These are phyloP conservation scores for Oncorhynchus gorbuscha DNA, from an alignment of 2,113 vertebrate species.

Conservation along the genomic window DNA sequence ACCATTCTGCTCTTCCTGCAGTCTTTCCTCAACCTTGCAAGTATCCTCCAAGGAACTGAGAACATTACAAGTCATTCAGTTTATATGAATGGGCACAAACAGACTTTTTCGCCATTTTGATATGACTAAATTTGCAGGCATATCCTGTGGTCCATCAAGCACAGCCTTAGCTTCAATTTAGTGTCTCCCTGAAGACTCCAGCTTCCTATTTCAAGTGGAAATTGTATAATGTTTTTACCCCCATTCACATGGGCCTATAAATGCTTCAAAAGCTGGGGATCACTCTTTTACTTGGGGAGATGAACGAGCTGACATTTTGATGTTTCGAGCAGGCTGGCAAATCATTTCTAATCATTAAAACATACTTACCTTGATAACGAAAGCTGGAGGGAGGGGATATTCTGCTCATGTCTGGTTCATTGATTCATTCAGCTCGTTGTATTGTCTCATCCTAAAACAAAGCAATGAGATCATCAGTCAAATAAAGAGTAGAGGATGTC, in stretches of 20 bases:
- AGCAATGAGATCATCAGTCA: conserved; percentile 29
- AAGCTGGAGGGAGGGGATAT: conserved; percentile 15
- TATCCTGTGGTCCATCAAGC: conserved; percentile 94
- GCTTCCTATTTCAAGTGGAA: conserved; percentile 89
- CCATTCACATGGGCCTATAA: conserved; percentile 53
- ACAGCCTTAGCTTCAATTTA: conserved; percentile 99
- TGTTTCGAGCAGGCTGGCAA: conserved; percentile 76
- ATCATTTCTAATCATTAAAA: conserved; percentile 66
- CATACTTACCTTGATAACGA: conserved; percentile 21
- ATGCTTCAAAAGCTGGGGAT: conserved; percentile 65
- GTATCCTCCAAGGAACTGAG: conserved; percentile 83
- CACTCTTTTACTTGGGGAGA: conserved; percentile 69
- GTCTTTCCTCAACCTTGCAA: conserved; percentile 83
- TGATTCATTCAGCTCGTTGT: neutral
- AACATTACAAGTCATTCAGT: conserved; percentile 94
- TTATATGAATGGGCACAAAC: conserved; percentile 97
- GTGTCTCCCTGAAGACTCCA: conserved; percentile 86
- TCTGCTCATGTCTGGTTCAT: neutral
- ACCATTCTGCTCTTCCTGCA: conserved; percentile 93
- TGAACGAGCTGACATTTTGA: conserved; percentile 80
- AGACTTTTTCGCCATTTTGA: conserved; percentile 96
- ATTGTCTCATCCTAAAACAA: conserved; percentile 13
- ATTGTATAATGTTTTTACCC: conserved; percentile 66
- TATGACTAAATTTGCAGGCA: conserved; percentile 95
- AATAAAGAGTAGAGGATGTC: conserved; percentile 54